Evolutionary conservation across 2,113 vertebrate species (phyloP), one percentile per base, ranked within the genome.

Genomic region (Channa argus): DNA sequence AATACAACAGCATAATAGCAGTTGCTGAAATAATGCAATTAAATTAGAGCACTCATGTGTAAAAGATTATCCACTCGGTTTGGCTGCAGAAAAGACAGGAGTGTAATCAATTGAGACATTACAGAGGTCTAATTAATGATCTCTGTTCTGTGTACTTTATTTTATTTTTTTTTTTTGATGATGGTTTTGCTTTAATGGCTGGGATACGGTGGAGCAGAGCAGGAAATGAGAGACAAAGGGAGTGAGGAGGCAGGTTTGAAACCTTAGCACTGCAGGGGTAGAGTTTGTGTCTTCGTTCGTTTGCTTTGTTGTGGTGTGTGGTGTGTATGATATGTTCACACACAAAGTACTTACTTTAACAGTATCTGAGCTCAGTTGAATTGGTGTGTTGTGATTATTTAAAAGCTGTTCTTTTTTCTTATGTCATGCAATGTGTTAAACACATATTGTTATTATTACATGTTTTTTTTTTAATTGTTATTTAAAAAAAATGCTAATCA

Each of bases 21-120:
- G 79, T 85, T 71, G 39, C 64, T 49, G 41, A 71, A 87, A 83
- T 84, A 84, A 87, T 82, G 83, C 70, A 87, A 89, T 89, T 89
- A 84, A 86, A 89, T 85, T 46, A 86, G 83, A 61, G 67, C 76
- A 14, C 62, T 81, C 71, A 71, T 78, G 87, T 71, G 82, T 84
- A 69, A 84, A 82, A 80, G 77, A 86, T 80, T 80, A 84, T 77
- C 71, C 68, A 73, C 71, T 47, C 38, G 5, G 71, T 52, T 63
- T 62, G 49, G 58, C n/a, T 71, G 36, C 33, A 72, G 61, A 65
- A 76, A 73, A 73, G 80, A 71, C 77, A 43, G 15, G 11, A 59
- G 33, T 41, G 71, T 75, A 79, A 85, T 87, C 82, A 84, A 67
- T 71, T 74, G 64, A 82, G 83, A 83, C 68, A 37, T 77, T 72